Evolutionary conservation across 2,888 invertebrate genomes (phyloP).

Genomic region (Epinotia demarniana): DNA sequence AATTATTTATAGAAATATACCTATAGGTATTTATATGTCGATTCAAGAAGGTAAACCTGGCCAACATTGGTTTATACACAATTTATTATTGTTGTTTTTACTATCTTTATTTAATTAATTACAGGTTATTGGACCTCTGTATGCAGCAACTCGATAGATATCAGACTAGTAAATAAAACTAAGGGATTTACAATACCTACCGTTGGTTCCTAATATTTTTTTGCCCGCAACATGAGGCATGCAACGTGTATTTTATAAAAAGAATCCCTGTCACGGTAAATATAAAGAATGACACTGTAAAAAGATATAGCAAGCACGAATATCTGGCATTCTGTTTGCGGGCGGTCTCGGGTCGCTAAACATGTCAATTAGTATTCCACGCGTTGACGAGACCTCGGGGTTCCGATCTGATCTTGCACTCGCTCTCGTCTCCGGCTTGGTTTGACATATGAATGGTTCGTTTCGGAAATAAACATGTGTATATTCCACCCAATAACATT

Average conservation of each 20-base stretch:
- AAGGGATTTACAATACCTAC: not conserved
- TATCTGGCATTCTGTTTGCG: constrained; percentile 24
- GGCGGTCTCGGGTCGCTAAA: constrained; percentile 59
- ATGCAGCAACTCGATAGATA: too few relatives aligned
- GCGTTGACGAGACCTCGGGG: constrained; percentile 46
- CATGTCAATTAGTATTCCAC: constrained; percentile 63
- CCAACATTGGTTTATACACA: too few relatives aligned
- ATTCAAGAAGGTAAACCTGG: too few relatives aligned
- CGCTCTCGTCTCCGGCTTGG: constrained; percentile 9
- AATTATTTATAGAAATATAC: too few relatives aligned
- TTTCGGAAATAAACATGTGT: not conserved
- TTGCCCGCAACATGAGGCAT: not conserved
- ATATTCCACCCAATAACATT: not conserved
- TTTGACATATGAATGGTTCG: not conserved
- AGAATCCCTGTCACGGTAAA: constrained; percentile 23
- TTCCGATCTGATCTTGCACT: constrained; percentile 24
- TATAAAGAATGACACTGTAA: constrained; percentile 11
- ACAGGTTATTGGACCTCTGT: too few relatives aligned
- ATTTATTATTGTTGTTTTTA: too few relatives aligned
- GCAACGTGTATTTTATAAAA: constrained; percentile 16
- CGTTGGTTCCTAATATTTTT: constrained; percentile 7
- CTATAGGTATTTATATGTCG: too few relatives aligned
- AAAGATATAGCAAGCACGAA: constrained; percentile 12
- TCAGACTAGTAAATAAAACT: not conserved
- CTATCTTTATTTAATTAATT: too few relatives aligned